Base-by-base conservation (phyloP, 2,888 invertebrate species). In the Brachyopa scutellaris region DNA sequence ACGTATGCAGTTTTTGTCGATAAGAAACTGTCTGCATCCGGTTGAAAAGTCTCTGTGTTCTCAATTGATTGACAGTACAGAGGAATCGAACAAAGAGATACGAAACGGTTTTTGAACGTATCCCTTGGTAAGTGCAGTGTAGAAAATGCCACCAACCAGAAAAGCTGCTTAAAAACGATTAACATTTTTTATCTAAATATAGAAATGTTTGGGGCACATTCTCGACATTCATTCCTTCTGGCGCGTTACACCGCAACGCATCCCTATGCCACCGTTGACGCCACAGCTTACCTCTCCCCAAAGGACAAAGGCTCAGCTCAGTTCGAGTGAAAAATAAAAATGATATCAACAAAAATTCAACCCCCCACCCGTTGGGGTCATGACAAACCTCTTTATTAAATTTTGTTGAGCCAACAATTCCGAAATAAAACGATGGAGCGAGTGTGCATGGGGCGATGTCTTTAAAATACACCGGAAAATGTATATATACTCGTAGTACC, bases 331-430 rank as follows among this genome's bases (percentile, higher is more conserved):
- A 70, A 49, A 59, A 31, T 51, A 23, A 33, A 53, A 53, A 38
- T 40, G 69, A 49, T 29, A 29, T 47, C 53, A 23, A 74, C 59
- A 40, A 57, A 19, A 55, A 62, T 57, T 17, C 31, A 11, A n/a
- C 47, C 53, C 29, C 33, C 17, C 1, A 13, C 21, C n/a, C 23
- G 21, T 38, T 23, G 47, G 29, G 21, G 31, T 51, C 51, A 74
- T 66, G 57, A 66, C 66, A 66, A 66, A 66, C 74, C 57, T 49
- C 49, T 66, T 74, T 74, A 74, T 74, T 66, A 74, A 74, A 74
- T 74, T 74, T 31, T 59, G 74, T 66, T 66, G 64, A 74, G 57
- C 31, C 49, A 49, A 49, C 57, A 66, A 57, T 74, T 74, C 66
- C 26, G 2, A 36, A 33, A 55, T 23, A 31, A 42, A 15, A 1